Base-by-base conservation (phyloP, 2,888 invertebrate genomes). In the Acronicta aceris region DNA sequence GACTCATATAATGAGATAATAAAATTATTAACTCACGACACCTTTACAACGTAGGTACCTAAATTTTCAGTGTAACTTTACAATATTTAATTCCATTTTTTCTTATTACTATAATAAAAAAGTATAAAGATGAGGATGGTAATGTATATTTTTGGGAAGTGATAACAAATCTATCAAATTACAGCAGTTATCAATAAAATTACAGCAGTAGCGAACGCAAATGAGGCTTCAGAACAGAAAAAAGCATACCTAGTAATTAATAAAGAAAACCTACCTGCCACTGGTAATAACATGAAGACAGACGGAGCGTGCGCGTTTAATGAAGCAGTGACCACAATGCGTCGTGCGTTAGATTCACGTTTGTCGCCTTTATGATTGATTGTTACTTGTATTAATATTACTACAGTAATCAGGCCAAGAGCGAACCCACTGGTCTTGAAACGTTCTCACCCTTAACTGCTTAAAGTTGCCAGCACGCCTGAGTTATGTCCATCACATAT, bases 321-420 rank as follows among this genome's bases (percentile, higher is more conserved):
- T 85, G 83, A 83, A 80, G 74, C 82, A 82, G 74, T 78, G 77
- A 75, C 71, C 63, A 74, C 67, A 77, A 72, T 49, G 36, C 50
- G 52, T 48, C 36, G 46, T 61, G 78, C 79, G 87, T 83, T 84
- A 87, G 84, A 65, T 79, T 68, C 61, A 66, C 72, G 61, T 70
- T 79, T 49, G 81, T 77, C 81, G 79, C 79, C 81, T 65, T 84
- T 89, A 91, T 93, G 92, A 93, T 91, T 88, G 90, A 93, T 92
- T 65, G 81, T 83, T 79, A 83, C 82, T 88, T 82, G 86, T 89
- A 88, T 87, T 87, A 88, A 89, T 91, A 90, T 89, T 87, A 87
- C 79, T 85, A 63, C 62, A 75, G 78, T 79, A 91, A 89, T 82
- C 86, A 89, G 92, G 93, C 91, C 93, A 94, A 92, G 93, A 89